Evolutionary conservation across 1,140 invertebrate genomes (phyloP), one percentile per base, ranked within the genome.

Genomic region (Megalonaias nervosa): DNA sequence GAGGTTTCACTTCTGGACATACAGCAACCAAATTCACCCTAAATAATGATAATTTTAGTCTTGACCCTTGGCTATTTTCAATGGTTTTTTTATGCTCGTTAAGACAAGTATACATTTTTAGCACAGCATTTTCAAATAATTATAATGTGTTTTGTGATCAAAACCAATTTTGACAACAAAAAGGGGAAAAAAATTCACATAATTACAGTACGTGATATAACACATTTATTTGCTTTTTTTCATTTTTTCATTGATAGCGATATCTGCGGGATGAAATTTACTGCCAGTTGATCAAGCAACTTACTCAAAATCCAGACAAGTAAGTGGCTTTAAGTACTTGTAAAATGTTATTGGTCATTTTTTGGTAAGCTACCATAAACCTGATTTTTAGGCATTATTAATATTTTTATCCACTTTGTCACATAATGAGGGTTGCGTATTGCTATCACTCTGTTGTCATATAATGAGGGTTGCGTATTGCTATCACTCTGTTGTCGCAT

Each of bases 241-340:
- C n/a, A n/a, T n/a, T n/a, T 55, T n/a, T 76, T 55, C 70, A 56
- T 59, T 71, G 58, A 1, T 77, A 85, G 84, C 81, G 71, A 72
- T 82, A 81, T 31, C 58, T 85, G 16, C 60, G 85, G 48, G 85
- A 86, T 19, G 85, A 86, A 77, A 79, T 86, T 16, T 86, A 81
- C 66, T 86, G 85, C 65, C 85, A 86, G 55, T n/a, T 86, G n/a
- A 81, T 86, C 66, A 86, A 85, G 72, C 85, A 86, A 66, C 74
- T 86, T 2, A 86, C 85, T 48, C 74, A 80, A 26, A 86, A 86
- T 69, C 81, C 82, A 26, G 80, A 85, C 65, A 82, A 72, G 85
- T 86, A 80, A 82, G 83, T 57, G 19, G 21, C 17, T 26, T 48
- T n/a, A 13, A 26, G 21, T 26, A n/a, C 38, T 56, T 65, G 58